Evolutionary conservation across 2,888 invertebrate genomes (phyloP).

Genomic region (Brenthis hecate): DNA sequence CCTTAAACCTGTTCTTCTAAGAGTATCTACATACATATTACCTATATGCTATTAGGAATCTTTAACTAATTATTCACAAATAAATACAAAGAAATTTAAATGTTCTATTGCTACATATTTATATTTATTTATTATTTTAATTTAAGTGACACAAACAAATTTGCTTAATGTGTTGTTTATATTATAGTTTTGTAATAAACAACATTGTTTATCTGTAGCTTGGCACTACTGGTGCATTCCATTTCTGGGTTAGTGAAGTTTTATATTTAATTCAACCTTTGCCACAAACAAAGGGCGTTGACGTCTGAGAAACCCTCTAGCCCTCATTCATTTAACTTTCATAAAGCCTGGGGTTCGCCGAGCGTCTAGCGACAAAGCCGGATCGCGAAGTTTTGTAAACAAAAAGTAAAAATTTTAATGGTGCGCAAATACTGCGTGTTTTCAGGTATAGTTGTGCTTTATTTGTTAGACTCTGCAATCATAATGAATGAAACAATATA

Average conservation of each 20-base stretch:
- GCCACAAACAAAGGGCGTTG: constrained; percentile 43
- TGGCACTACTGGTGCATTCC: constrained; percentile 1
- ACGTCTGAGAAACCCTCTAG: constrained; percentile 49
- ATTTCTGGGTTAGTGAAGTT: constrained; percentile 27
- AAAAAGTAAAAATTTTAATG: constrained; percentile 23
- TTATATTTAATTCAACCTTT: constrained; percentile 33
- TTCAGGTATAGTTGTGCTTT: not conserved
- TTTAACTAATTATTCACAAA: not conserved
- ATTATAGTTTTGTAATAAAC: constrained; percentile 21
- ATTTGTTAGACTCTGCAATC: no score
- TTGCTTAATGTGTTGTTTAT: constrained; percentile 21
- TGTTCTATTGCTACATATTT: not conserved
- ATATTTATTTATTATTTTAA: constrained; percentile 10
- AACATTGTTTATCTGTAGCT: constrained; percentile 23
- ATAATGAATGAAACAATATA: not conserved
- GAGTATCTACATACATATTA: no score
- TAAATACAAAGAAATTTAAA: not conserved
- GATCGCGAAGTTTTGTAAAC: constrained; percentile 28
- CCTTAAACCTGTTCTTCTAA: no score
- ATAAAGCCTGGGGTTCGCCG: constrained; percentile 39
- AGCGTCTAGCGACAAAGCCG: constrained; percentile 26
- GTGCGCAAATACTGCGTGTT: not conserved
- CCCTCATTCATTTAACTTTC: constrained; percentile 60
- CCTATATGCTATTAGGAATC: not conserved
- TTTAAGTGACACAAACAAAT: constrained; percentile 5